Conservation (phyloP, 2,888 invertebrate species). For the Sesia bembeciformis region DNA sequence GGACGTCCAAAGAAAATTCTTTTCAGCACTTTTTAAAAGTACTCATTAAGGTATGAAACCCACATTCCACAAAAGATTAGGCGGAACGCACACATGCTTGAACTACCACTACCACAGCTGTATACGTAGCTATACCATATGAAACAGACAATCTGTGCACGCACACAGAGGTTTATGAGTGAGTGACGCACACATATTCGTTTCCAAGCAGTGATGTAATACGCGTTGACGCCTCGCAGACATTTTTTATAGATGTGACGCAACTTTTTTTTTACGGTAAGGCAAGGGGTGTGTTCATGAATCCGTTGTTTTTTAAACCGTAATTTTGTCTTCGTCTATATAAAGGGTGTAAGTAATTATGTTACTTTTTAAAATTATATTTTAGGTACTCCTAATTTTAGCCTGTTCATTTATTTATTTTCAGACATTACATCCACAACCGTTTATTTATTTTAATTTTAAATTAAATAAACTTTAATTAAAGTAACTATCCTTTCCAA, state of each 20-base stretch:
- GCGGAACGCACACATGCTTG: slow-evolving; percentile 29
- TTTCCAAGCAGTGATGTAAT: slow-evolving; percentile 53
- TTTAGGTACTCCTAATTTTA: too few relatives aligned
- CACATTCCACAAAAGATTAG: slow-evolving; percentile 71
- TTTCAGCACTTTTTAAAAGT: slow-evolving; percentile 62
- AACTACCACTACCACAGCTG: neutral
- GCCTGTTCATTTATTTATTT: too few relatives aligned
- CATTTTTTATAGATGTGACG: slow-evolving; percentile 72
- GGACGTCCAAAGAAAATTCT: slow-evolving; percentile 11
- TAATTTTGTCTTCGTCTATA: neutral
- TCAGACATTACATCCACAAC: neutral
- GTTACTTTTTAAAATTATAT: too few relatives aligned
- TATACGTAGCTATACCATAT: neutral
- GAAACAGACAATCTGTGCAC: slow-evolving; percentile 7
- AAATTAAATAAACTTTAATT: too few relatives aligned
- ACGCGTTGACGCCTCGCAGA: slow-evolving; percentile 65
- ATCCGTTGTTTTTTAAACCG: slow-evolving; percentile 1
- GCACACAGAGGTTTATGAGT: slow-evolving; percentile 11
- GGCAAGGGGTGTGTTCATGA: slow-evolving; percentile 30
- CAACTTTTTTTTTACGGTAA: slow-evolving; percentile 64
- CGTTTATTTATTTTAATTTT: neutral
- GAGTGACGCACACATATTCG: slow-evolving; percentile 3
- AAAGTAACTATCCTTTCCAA: too few relatives aligned
- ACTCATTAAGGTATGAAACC: slow-evolving; percentile 64
- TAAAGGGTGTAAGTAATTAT: too few relatives aligned